Evolutionary conservation across 2,113 vertebrate species (phyloP), one percentile per base, ranked within the genome.

Genomic region (Phoenicopterus ruber): DNA sequence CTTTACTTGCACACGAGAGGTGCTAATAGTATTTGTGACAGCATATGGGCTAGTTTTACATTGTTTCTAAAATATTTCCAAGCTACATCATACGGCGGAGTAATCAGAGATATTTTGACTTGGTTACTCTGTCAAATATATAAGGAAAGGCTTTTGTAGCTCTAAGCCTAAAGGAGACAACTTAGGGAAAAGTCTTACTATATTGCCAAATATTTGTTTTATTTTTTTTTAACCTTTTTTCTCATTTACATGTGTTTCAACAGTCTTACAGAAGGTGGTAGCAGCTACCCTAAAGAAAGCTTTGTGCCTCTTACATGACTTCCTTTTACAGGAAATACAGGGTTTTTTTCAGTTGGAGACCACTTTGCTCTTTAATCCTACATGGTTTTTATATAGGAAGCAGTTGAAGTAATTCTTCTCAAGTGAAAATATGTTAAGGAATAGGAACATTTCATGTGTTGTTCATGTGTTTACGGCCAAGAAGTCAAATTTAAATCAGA

Each of bases 221-320:
- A 11, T 70, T 31, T 62, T 21, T 34, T 72, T 69, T 81, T 58
- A 90, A 90, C 66, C 22, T 95, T 83, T 59, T 46, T 81, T 86
- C 90, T 93, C 85, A 95, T 94, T 88, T 93, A 62, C 69, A 94
- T 96, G 94, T 96, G 95, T 83, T 97, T 97, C 96, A 96, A 18
- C 78, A 78, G 65, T 81, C 96, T 84, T 96, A 96, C 96, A 95
- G 96, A 96, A 97, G 96, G 96, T 95, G 95, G 96, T 96, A 97
- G 95, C 92, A 97, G 88, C 85, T 90, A 80, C 87, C 82, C 88
- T 97, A 79, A 86, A 81, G 96, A 96, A 67, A 78, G 76, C 28
- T 86, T 96, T 52, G 38, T 93, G 88, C 25, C 38, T 94, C 59
- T 89, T 77, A 16, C 20, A 59, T 28, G 31, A 80, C 71, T 96